These are phyloP conservation scores for Orchesella flavescens DNA, from an alignment of 2,888 invertebrate genomes.

Conservation along the genomic window DNA sequence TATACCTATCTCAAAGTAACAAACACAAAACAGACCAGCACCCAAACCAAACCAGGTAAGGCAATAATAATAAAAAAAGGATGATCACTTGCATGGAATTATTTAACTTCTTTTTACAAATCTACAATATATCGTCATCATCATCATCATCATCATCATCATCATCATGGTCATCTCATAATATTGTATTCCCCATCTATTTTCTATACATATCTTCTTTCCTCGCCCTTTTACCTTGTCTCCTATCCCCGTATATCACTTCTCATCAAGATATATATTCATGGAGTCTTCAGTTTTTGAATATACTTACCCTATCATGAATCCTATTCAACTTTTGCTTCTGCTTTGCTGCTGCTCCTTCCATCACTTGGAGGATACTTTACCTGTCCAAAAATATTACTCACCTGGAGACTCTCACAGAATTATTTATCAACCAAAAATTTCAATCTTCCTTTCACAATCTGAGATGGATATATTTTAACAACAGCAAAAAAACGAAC, in stretches of 20 bases:
- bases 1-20: not conserved
- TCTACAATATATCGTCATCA: conserved; percentile 54
- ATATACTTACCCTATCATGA: too few species aligned
- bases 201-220: not conserved
- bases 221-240: not conserved
- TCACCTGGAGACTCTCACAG: conserved; percentile 57
- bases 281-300: not conserved
- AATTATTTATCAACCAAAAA: conserved; percentile 45
- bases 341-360: not conserved
- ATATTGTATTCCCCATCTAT: conserved; percentile 25
- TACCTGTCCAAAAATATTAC: conserved; percentile 53
- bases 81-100: conserved; percentile 35
- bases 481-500: not conserved
- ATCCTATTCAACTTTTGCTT: too few species aligned
- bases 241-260: too few species aligned
- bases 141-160: conserved; percentile 20
- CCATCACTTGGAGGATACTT: not conserved
- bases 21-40: conserved; percentile 29
- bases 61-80: conserved; percentile 53
- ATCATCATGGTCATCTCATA: conserved; percentile 11
- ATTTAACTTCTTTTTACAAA: conserved; percentile 34
- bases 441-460: conserved; percentile 17
- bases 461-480: not conserved
- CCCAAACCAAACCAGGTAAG: conserved; percentile 31
- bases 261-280: not conserved